A percentile compares a stretch with the other conserved stretches of the same genome.
Evolutionary conservation across 2,797 vertebrate species (phyloP).

Genomic region (Pteronotus mesoamericanus): DNA sequence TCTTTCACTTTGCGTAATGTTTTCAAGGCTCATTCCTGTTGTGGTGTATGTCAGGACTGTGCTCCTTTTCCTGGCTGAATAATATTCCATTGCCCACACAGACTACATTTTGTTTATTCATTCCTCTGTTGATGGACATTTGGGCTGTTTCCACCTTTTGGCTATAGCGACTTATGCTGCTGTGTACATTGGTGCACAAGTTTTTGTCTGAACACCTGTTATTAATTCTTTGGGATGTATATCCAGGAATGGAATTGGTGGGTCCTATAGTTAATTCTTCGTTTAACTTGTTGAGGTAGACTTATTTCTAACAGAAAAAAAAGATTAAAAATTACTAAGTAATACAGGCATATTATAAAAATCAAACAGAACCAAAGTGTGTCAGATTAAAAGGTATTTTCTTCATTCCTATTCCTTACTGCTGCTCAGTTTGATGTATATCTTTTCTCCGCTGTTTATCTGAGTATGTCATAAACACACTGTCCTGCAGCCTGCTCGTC

Average conservation of each 20-base stretch:
- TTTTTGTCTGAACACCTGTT: neutral
- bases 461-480: neutral
- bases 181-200: too few species aligned
- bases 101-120: neutral
- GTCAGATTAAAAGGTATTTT: neutral
- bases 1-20: neutral
- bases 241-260: neutral
- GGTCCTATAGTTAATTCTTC: neutral
- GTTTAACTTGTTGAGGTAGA: neutral
- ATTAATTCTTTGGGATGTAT: neutral
- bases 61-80: neutral
- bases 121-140: neutral
- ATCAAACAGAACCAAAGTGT: neutral
- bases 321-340: neutral
- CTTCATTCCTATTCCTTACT: neutral
- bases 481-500: neutral
- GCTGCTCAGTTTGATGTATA: fast-evolving
- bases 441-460: neutral
- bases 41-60: neutral
- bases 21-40: neutral
- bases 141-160: neutral
- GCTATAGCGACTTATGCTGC: neutral
- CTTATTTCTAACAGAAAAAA: neutral
- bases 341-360: neutral
- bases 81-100: neutral